A percentile compares a stretch with the other conserved stretches of the same genome.
These are phyloP conservation scores for Rosalia funebris DNA, from an alignment of 2,888 invertebrate genomes.

Conservation along the genomic window DNA sequence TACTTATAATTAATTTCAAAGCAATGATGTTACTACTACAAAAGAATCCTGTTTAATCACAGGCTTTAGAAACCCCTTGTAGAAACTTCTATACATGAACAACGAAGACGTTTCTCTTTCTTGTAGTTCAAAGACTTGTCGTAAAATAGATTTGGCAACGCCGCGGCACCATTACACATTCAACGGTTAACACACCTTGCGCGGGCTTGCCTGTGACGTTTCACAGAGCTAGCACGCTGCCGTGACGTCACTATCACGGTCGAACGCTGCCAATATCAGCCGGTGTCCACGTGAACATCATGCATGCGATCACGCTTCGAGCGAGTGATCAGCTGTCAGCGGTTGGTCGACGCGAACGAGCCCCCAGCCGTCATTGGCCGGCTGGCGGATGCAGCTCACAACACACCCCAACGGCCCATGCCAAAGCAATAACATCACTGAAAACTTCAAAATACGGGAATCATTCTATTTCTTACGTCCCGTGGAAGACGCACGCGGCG, in stretches of 20 bases:
- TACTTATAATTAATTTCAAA: no score
- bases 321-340: conserved; percentile 75
- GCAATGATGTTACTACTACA: no score
- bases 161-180: conserved; percentile 20
- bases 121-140: neutral
- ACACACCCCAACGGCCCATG: conserved; percentile 66
- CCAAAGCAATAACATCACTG: conserved; percentile 58
- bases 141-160: conserved; percentile 23
- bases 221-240: conserved; percentile 60
- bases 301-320: conserved; percentile 79
- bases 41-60: no score
- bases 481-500: conserved; percentile 23
- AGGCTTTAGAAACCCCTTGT: no score
- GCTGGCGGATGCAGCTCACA: conserved; percentile 61
- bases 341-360: conserved; percentile 71
- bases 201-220: conserved; percentile 57
- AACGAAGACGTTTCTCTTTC: no score
- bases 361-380: conserved; percentile 75
- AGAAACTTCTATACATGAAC: no score
- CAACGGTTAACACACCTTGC: conserved; percentile 32
- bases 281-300: conserved; percentile 87
- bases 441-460: conserved; percentile 55
- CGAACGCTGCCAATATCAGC: conserved; percentile 72
- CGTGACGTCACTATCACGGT: conserved; percentile 74
- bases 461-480: conserved; percentile 36